phyloP scores from a whole-genome alignment of 1,140 invertebrate species.

The Drosophila auraria region DNA sequence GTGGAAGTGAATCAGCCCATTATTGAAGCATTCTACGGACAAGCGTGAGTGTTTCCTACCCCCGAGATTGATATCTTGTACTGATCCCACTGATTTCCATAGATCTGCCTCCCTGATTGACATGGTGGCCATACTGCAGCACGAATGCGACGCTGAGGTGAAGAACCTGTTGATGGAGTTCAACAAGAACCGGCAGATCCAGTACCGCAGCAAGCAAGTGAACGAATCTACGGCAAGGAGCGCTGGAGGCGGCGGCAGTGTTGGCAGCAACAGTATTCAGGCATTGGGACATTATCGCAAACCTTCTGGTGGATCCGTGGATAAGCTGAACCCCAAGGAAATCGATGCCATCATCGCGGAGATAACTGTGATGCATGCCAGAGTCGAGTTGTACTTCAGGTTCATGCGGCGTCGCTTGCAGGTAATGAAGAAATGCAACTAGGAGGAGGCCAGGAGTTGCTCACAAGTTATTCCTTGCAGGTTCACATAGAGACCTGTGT shows the following conservation, averaged over 20 bases:
- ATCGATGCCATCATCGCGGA: constrained; percentile 96
- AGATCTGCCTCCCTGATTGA: constrained; percentile 90
- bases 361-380: constrained; percentile 95
- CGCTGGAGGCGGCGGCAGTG: constrained; percentile 63
- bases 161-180: constrained; percentile 92
- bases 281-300: constrained; percentile 82
- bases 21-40: constrained; percentile 97
- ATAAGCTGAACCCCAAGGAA: constrained; percentile 92
- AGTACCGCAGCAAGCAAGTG: constrained; percentile 88
- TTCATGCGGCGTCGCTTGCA: constrained; percentile 93
- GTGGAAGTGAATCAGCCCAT: constrained; percentile 97
- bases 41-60: constrained; percentile 38
- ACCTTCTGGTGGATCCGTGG: constrained; percentile 85
- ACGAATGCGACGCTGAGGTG: constrained; percentile 93
- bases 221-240: constrained; percentile 86
- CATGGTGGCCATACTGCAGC: constrained; percentile 91
- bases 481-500: constrained; percentile 88
- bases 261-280: constrained; percentile 57
- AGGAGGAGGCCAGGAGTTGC: no score
- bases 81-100: neutral
- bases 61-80: no score
- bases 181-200: constrained; percentile 90
- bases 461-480: constrained; percentile 80
- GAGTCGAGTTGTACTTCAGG: constrained; percentile 95
- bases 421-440: constrained; percentile 87